Conservation (phyloP, 2,797 vertebrate genomes). For the Phrynocephalus vlangalii region DNA sequence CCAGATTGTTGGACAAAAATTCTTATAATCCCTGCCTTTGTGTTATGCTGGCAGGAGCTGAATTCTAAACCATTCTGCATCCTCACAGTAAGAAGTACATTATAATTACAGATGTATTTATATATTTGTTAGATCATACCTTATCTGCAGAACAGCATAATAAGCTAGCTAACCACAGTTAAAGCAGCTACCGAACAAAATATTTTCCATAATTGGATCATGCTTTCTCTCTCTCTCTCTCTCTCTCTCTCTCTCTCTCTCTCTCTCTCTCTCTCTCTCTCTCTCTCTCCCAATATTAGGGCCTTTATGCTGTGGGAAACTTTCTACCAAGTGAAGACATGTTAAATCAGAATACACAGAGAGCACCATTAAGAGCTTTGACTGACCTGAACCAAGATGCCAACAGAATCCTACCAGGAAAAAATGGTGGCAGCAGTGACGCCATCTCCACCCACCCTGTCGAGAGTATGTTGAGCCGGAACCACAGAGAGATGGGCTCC, state of each 20-base stretch:
- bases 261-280: background rate
- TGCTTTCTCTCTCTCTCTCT: background rate
- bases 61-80: background rate
- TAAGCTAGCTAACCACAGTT: background rate
- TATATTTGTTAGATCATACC: background rate
- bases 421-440: slow-evolving; percentile 84
- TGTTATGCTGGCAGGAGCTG: background rate
- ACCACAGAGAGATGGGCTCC: slow-evolving; percentile 84
- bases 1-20: too few relatives aligned
- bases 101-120: background rate
- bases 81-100: background rate
- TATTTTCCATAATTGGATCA: slow-evolving; percentile 37
- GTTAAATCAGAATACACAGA: slow-evolving; percentile 73
- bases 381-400: slow-evolving; percentile 90
- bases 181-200: slow-evolving; percentile 24
- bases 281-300: slow-evolving; percentile 78
- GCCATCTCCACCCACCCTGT: slow-evolving; percentile 83
- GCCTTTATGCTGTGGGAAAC: slow-evolving; percentile 94
- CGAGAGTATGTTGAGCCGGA: slow-evolving; percentile 88
- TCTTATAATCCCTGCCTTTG: background rate
- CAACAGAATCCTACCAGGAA: slow-evolving; percentile 87
- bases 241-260: slow-evolving; percentile 56
- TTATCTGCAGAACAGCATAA: background rate
- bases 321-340: slow-evolving; percentile 90
- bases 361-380: slow-evolving; percentile 83